These are phyloP conservation scores for Promerops cafer DNA, from an alignment of 2,113 vertebrate genomes.

Conservation along the genomic window DNA sequence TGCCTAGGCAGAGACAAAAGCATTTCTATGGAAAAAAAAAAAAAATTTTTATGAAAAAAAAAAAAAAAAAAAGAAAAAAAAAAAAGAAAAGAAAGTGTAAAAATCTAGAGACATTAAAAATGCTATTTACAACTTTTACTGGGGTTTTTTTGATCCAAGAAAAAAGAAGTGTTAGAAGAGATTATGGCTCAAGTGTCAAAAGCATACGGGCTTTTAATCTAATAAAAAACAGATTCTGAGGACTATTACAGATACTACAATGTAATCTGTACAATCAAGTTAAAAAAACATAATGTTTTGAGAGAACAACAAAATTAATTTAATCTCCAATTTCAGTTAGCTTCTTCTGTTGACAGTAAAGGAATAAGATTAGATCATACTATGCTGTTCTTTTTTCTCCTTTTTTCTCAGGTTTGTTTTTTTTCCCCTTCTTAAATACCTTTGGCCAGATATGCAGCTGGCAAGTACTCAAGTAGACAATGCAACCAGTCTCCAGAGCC, in stretches of 20 bases:
- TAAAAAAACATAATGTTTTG: background rate
- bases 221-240: background rate
- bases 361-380: background rate
- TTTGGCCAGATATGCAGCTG: background rate
- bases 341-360: background rate
- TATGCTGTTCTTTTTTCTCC: background rate
- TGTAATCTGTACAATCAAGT: background rate
- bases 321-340: background rate
- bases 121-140: background rate
- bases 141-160: accelerated
- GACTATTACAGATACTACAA: background rate
- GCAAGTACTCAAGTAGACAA: background rate
- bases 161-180: background rate
- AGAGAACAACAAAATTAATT: background rate
- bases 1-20: background rate
- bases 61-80: no score
- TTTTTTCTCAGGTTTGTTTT: no score
- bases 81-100: no score
- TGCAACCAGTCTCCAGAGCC: background rate
- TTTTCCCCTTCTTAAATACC: background rate
- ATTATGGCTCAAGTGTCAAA: background rate
- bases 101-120: background rate
- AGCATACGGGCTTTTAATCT: background rate
- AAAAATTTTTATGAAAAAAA: background rate
- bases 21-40: background rate